phyloP scores from a whole-genome alignment of 2,888 invertebrate genomes.

The Lamellibrachia columna region DNA sequence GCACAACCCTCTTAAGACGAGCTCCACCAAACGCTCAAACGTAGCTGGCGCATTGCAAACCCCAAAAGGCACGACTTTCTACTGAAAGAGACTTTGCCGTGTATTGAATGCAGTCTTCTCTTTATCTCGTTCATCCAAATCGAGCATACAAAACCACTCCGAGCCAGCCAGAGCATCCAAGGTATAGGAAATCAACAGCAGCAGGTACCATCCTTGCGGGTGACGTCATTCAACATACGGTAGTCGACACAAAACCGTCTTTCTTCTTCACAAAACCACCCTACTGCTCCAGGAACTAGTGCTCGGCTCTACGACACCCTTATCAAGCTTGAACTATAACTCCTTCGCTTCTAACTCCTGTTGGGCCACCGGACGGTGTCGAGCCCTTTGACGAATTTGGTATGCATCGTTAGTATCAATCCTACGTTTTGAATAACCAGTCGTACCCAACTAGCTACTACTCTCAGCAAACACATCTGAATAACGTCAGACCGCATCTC shows the following conservation, averaged over 20 bases:
- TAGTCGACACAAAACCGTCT: slow-evolving; percentile 41
- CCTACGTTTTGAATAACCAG: not conserved
- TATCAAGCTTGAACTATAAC: slow-evolving; percentile 20
- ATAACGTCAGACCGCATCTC: not conserved
- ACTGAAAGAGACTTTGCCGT: slow-evolving; percentile 38
- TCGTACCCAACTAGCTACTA: not conserved
- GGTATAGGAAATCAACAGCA: slow-evolving; percentile 36
- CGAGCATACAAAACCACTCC: slow-evolving; percentile 40
- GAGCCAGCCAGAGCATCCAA: slow-evolving; percentile 41
- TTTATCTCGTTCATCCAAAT: slow-evolving; percentile 38
- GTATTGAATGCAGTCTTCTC: slow-evolving; percentile 44
- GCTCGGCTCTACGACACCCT: slow-evolving; percentile 26
- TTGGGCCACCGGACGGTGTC: not conserved
- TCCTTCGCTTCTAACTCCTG: not conserved
- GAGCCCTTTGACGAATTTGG: not conserved
- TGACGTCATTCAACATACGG: slow-evolving; percentile 36
- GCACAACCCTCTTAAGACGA: slow-evolving; percentile 33
- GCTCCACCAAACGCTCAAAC: slow-evolving; percentile 43
- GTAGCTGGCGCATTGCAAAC: slow-evolving; percentile 42
- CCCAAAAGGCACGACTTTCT: slow-evolving; percentile 41
- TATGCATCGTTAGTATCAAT: not conserved
- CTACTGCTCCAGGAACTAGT: slow-evolving; percentile 29
- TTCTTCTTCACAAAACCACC: slow-evolving; percentile 36
- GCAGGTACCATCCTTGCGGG: slow-evolving; percentile 38
- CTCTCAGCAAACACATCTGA: not conserved